Conservation (phyloP, 2,113 vertebrate species). For the Rallus limicola region DNA sequence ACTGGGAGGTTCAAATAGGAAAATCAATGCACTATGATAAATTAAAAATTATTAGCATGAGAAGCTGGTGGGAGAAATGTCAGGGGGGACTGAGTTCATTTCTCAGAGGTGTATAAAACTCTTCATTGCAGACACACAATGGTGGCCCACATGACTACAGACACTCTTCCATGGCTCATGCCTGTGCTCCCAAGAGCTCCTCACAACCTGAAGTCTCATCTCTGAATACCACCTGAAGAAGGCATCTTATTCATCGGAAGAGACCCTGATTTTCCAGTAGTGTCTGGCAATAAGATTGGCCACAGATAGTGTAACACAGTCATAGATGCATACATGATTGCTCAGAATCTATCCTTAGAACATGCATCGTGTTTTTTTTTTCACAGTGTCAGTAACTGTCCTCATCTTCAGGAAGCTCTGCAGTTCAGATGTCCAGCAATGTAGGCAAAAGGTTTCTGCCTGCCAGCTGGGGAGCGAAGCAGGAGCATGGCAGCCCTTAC, state of each 20-base stretch:
- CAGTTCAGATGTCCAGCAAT: not conserved
- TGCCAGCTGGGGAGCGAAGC: not conserved
- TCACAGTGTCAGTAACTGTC: not conserved
- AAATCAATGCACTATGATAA: not conserved
- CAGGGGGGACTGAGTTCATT: not conserved
- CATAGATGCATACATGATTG: not conserved
- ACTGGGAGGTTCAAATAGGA: not conserved
- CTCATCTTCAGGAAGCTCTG: constrained; percentile 7
- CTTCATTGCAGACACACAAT: not conserved
- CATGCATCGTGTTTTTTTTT: not conserved
- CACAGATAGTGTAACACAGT: not conserved
- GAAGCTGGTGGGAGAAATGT: not conserved
- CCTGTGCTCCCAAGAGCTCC: not conserved
- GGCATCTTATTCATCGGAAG: not conserved
- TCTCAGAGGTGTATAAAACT: not conserved
- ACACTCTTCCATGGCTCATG: not conserved
- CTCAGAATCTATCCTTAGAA: not conserved
- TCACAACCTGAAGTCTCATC: not conserved
- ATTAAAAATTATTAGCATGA: not conserved
- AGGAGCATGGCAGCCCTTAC: not conserved
- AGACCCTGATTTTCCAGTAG: not conserved
- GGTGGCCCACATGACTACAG: not conserved
- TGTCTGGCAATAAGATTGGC: not conserved
- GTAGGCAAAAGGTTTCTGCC: not conserved
- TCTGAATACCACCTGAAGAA: not conserved